Evolutionary conservation across 2,888 invertebrate species (phyloP).

Genomic region (Peribatodes rhomboidaria): DNA sequence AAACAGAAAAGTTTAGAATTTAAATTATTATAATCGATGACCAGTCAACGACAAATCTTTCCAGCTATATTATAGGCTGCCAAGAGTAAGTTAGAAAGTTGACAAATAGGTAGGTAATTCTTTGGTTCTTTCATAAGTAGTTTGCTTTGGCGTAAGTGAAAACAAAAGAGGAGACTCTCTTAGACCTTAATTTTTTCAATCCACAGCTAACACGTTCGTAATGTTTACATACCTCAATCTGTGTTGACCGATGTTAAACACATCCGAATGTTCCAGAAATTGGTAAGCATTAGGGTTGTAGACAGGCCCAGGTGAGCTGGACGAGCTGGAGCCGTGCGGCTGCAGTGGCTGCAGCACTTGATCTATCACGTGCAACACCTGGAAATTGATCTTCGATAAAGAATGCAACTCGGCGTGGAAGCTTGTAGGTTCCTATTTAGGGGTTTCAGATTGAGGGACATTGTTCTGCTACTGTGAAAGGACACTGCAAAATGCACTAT

Average conservation of each 20-base stretch:
- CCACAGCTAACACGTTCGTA: neutral
- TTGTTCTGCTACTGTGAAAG: no score
- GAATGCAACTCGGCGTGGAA: neutral
- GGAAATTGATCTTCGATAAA: constrained; percentile 44
- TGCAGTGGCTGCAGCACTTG: constrained; percentile 93
- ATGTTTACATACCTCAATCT: constrained; percentile 88
- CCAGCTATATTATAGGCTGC: no score
- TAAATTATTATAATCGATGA: no score
- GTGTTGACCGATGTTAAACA: constrained; percentile 90
- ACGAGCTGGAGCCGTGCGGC: constrained; percentile 86
- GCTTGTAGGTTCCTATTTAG: no score
- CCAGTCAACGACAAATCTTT: no score
- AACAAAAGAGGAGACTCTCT: neutral
- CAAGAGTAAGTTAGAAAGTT: no score
- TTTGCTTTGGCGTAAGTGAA: neutral
- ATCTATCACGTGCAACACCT: constrained; percentile 96
- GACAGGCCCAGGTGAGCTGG: constrained; percentile 87
- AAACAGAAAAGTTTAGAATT: no score
- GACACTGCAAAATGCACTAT: no score
- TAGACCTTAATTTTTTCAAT: neutral
- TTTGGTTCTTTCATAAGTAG: no score
- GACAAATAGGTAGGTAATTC: no score
- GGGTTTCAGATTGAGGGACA: no score
- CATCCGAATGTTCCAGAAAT: constrained; percentile 92
- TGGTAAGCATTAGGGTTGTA: constrained; percentile 94